These are phyloP conservation scores for Helicoverpa zea DNA, from an alignment of 1,140 invertebrate species.

Conservation along the genomic window DNA sequence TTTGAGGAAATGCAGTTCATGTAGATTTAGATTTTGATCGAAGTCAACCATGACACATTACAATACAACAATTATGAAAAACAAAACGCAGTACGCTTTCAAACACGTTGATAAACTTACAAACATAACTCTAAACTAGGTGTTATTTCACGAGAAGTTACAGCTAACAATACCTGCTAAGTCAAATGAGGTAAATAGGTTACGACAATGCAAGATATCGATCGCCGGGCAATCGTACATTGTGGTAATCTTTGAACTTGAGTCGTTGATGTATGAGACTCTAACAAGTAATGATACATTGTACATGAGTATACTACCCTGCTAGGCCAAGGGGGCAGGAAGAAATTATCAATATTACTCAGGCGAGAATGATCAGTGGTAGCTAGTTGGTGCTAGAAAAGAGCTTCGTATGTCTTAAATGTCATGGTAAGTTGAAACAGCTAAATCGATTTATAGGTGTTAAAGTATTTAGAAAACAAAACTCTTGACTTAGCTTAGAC, in stretches of 20 bases:
- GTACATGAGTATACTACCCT: background rate
- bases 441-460: too few species aligned
- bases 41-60: background rate
- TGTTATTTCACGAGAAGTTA: slow-evolving; percentile 26
- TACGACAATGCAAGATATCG: slow-evolving; percentile 26
- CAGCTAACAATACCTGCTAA: slow-evolving; percentile 20
- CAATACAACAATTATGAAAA: background rate
- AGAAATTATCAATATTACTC: background rate
- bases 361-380: background rate
- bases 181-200: slow-evolving; percentile 31
- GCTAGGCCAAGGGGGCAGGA: background rate
- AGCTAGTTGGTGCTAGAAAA: background rate
- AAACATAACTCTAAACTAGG: background rate
- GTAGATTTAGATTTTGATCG: background rate
- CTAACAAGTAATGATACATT: background rate
- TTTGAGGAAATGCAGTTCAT: background rate
- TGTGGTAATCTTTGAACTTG: slow-evolving; percentile 25
- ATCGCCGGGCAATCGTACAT: slow-evolving; percentile 14
- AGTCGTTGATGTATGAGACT: slow-evolving; percentile 5
- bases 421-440: too few species aligned
- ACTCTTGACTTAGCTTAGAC: too few species aligned
- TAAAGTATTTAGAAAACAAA: too few species aligned
- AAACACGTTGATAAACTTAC: background rate
- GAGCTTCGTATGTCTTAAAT: background rate
- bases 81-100: background rate